phyloP scores from a whole-genome alignment of 2,888 invertebrate genomes.

The Drosophila aldrichi region DNA sequence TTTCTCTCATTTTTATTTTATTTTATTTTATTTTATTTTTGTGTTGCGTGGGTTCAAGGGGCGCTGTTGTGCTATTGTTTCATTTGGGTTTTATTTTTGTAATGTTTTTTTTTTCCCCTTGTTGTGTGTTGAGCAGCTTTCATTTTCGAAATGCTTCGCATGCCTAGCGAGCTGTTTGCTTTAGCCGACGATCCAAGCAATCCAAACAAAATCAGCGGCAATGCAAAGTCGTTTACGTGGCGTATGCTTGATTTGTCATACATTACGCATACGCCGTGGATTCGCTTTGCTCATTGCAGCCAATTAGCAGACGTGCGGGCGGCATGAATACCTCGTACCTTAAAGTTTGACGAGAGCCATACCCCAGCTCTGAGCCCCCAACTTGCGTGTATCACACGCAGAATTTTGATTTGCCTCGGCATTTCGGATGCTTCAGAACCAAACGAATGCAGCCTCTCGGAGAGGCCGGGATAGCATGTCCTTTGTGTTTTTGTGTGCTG shows the following conservation, averaged over 20 bases:
- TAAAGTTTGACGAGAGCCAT: conserved; percentile 47
- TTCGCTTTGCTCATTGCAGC: conserved; percentile 47
- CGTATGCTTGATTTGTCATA: conserved; percentile 73
- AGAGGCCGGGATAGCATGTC: conserved; percentile 17
- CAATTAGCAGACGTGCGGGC: conserved; percentile 58
- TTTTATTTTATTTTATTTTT: background rate
- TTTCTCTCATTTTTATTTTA: background rate
- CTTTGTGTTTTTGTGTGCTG: conserved; percentile 31
- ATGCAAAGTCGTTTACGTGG: conserved; percentile 55
- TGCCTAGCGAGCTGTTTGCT: conserved; percentile 47
- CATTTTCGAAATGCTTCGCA: conserved; percentile 59
- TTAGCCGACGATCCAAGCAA: conserved; percentile 46
- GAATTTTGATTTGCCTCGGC: conserved; percentile 73
- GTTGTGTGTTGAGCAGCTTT: conserved; percentile 9
- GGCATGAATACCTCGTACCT: conserved; percentile 44
- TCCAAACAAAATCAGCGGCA: conserved; percentile 55
- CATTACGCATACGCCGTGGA: conserved; percentile 67
- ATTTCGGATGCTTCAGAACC: conserved; percentile 32
- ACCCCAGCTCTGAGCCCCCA: background rate
- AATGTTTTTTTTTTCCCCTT: background rate
- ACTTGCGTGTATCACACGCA: conserved; percentile 65
- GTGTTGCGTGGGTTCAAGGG: background rate
- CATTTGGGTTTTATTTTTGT: conserved; percentile 6
- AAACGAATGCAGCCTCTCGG: conserved; percentile 23
- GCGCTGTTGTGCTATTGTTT: conserved; percentile 33